Percentiles rank a stretch among this genome's conserved stretches.
These are phyloP conservation scores for Odontomyia ornata DNA, from an alignment of 2,888 invertebrate genomes.

Conservation along the genomic window DNA sequence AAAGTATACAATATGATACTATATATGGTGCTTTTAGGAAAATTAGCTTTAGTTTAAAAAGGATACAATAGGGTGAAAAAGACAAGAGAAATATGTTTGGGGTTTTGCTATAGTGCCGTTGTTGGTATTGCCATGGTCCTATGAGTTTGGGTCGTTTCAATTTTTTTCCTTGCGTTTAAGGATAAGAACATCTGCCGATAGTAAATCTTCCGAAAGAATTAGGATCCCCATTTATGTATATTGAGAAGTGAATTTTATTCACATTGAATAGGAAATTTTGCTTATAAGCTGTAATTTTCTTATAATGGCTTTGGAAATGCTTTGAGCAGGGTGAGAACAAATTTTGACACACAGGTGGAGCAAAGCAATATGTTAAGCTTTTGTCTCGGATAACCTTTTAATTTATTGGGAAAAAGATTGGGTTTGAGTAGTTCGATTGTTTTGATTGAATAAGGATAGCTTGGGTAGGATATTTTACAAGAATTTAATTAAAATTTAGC, in stretches of 20 bases:
- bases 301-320: constrained; percentile 2
- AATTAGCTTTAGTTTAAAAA: constrained; percentile 21
- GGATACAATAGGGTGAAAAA: constrained; percentile 2
- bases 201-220: constrained; percentile 8
- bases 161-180: background rate
- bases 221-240: background rate
- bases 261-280: constrained; percentile 1
- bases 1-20: background rate
- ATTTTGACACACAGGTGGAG: constrained; percentile 11
- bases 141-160: background rate
- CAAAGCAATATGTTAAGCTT: background rate
- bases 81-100: background rate
- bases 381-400: background rate
- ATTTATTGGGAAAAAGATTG: background rate
- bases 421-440: background rate
- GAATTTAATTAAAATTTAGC: background rate
- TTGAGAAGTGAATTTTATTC: constrained; percentile 16
- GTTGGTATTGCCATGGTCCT: too few species aligned
- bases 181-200: constrained; percentile 5
- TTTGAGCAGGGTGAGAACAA: background rate
- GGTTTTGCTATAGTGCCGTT: background rate
- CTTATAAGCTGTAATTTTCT: constrained; percentile 7
- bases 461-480: background rate
- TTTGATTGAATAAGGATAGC: background rate
- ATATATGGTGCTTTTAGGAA: constrained; percentile 18